These are phyloP conservation scores for Uria aalge DNA, from an alignment of 2,113 vertebrate species.

Conservation along the genomic window DNA sequence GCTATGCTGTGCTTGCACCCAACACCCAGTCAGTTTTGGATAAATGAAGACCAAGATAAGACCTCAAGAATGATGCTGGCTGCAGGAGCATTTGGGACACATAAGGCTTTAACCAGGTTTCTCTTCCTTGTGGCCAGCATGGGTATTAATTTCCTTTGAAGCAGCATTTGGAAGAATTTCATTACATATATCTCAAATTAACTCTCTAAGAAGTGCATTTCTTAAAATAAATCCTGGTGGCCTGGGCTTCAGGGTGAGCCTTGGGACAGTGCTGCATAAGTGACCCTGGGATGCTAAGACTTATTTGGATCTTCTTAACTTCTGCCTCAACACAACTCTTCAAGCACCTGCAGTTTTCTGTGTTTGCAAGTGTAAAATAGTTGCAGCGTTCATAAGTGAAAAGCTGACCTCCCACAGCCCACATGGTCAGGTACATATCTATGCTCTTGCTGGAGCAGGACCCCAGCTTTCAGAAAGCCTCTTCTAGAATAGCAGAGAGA, in stretches of 20 bases:
- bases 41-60: background rate
- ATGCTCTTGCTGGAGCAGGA: background rate
- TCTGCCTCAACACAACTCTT: background rate
- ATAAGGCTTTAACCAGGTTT: background rate
- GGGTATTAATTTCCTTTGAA: background rate
- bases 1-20: background rate
- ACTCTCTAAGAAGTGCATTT: background rate
- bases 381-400: background rate
- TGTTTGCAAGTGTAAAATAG: background rate
- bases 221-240: background rate
- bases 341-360: background rate
- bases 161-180: background rate
- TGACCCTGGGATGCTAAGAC: background rate
- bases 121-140: background rate
- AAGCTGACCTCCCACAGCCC: background rate
- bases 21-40: background rate
- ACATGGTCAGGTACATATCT: rapidly evolving
- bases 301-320: background rate
- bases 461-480: background rate
- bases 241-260: background rate
- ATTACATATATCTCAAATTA: background rate
- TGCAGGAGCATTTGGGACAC: background rate
- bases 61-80: background rate
- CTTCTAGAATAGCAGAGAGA: background rate
- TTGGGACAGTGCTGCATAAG: background rate